Evolutionary conservation across 2,113 vertebrate genomes (phyloP).

Genomic region (Pipra filicauda): DNA sequence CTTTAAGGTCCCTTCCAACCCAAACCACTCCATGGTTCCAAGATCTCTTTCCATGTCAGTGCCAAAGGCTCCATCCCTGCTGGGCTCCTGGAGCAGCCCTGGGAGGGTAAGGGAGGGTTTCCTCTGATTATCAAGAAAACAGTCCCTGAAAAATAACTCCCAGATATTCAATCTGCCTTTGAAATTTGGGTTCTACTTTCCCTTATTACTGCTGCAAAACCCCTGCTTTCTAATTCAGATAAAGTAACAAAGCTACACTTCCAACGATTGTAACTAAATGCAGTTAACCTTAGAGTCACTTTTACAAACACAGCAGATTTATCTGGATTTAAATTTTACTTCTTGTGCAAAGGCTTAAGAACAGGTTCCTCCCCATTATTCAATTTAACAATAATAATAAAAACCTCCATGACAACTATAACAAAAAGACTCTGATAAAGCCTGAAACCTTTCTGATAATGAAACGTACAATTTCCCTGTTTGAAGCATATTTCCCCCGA

Average conservation of each 20-base stretch:
- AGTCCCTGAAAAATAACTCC: not conserved
- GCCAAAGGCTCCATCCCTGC: not conserved
- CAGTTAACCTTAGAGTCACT: slow-evolving; percentile 39
- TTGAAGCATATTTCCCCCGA: slow-evolving; percentile 27
- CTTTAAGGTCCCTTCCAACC: rapidly evolving
- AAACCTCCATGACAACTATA: slow-evolving; percentile 52
- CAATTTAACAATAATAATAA: slow-evolving; percentile 60
- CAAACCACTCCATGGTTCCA: not conserved
- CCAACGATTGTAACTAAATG: not conserved
- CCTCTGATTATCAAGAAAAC: not conserved
- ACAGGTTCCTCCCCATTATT: slow-evolving; percentile 51
- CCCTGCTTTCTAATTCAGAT: not conserved
- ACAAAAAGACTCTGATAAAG: slow-evolving; percentile 51
- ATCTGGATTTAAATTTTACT: slow-evolving; percentile 9
- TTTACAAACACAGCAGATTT: slow-evolving; percentile 6
- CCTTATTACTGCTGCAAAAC: not conserved
- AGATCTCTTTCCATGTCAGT: not conserved
- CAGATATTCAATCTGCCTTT: not conserved
- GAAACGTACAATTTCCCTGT: slow-evolving; percentile 51
- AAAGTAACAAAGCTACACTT: slow-evolving; percentile 6
- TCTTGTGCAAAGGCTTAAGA: slow-evolving; percentile 10
- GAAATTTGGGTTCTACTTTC: not conserved
- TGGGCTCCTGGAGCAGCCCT: not conserved
- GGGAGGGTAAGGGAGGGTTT: not conserved
- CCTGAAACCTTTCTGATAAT: slow-evolving; percentile 41